A percentile compares a stretch with the other conserved stretches of the same genome.
Conservation (phyloP, 2,888 invertebrate species). For the Xylocampa areola region DNA sequence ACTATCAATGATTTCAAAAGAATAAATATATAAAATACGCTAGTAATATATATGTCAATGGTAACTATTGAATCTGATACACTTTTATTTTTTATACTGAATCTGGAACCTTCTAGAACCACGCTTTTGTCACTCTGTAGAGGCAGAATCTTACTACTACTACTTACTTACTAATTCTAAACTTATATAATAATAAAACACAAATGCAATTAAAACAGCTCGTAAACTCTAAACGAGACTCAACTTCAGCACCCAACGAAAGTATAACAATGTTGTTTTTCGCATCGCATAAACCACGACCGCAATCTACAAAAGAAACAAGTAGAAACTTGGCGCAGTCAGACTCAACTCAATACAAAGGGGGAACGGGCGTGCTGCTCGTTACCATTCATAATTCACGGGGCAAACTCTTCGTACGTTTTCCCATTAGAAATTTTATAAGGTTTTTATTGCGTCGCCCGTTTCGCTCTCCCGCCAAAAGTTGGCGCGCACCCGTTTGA, state of each 20-base stretch:
- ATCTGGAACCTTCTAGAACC: too few relatives aligned
- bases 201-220: conserved; percentile 58
- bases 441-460: conserved; percentile 85
- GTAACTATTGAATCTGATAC: too few relatives aligned
- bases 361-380: conserved; percentile 70
- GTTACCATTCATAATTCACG: conserved; percentile 90
- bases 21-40: too few relatives aligned
- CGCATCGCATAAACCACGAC: conserved; percentile 73
- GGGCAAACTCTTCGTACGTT: conserved; percentile 87
- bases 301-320: conserved; percentile 85
- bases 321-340: conserved; percentile 76
- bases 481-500: conserved; percentile 72
- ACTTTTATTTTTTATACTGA: too few relatives aligned
- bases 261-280: conserved; percentile 82
- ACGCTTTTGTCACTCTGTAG: too few relatives aligned
- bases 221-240: conserved; percentile 59
- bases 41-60: too few relatives aligned
- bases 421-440: conserved; percentile 89
- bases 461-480: conserved; percentile 72
- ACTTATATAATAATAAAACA: conserved; percentile 29
- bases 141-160: background rate
- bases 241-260: conserved; percentile 55
- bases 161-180: conserved; percentile 31
- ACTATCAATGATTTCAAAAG: too few relatives aligned
- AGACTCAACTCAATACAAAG: conserved; percentile 67